Conservation (phyloP, 2,113 vertebrate species). For the Nymphicus hollandicus region DNA sequence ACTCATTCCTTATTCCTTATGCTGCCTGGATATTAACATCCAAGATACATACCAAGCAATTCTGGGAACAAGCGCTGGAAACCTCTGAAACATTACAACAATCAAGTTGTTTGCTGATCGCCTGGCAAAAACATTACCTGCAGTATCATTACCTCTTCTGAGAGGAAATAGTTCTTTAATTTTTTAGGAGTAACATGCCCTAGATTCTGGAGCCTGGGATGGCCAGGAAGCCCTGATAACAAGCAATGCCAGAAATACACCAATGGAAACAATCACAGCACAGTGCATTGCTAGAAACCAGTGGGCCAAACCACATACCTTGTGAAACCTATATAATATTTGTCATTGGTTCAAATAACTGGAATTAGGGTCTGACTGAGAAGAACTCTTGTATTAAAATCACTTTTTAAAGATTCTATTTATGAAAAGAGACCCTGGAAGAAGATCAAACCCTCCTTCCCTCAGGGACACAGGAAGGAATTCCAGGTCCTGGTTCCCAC, state of each 20-base stretch:
- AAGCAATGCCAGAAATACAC: neutral
- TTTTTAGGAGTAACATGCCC: neutral
- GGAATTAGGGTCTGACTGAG: neutral
- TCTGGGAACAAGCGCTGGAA: neutral
- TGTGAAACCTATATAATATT: neutral
- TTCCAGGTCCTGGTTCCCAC: neutral
- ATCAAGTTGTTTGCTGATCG: neutral
- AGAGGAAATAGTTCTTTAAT: neutral
- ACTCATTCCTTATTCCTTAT: neutral
- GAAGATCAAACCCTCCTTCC: neutral
- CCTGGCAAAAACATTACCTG: neutral
- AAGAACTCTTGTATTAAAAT: neutral
- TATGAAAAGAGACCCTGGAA: neutral
- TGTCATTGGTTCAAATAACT: neutral
- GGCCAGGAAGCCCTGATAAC: neutral
- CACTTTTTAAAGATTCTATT: neutral
- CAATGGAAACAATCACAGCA: neutral
- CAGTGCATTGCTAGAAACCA: neutral
- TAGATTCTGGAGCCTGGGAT: neutral
- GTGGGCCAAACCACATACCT: neutral
- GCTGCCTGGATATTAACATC: neutral
- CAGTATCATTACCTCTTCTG: neutral
- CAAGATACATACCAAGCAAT: neutral
- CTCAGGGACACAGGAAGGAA: neutral
- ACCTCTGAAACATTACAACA: neutral